A percentile compares a stretch with the other conserved stretches of the same genome.
These are phyloP conservation scores for Labeo rohita DNA, from an alignment of 2,113 vertebrate species.

Conservation along the genomic window DNA sequence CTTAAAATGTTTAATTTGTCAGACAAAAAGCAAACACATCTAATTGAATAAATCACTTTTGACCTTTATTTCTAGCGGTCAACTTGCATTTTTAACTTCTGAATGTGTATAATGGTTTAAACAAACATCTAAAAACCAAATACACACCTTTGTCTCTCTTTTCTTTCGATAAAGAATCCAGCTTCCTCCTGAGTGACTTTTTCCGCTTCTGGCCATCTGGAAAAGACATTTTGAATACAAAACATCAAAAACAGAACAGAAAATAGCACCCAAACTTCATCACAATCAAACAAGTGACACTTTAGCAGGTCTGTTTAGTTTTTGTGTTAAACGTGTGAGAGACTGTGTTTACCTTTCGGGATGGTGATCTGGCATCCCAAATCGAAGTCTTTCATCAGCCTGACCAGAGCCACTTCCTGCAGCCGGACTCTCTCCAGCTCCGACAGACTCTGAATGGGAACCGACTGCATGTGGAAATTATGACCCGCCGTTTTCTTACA, in stretches of 20 bases:
- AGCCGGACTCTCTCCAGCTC: slow-evolving; percentile 94
- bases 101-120: background rate
- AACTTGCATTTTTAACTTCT: background rate
- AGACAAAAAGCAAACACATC: no score
- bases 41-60: no score
- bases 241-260: background rate
- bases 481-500: slow-evolving; percentile 93
- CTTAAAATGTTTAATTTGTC: background rate
- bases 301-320: background rate
- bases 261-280: background rate
- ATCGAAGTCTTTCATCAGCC: slow-evolving; percentile 89
- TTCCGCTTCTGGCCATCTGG: slow-evolving; percentile 95
- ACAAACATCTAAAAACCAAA: background rate
- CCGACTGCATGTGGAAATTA: slow-evolving; percentile 87
- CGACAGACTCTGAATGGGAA: slow-evolving; percentile 92
- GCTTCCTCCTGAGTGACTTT: slow-evolving; percentile 92
- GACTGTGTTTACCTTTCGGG: slow-evolving; percentile 86
- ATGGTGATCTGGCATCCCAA: slow-evolving; percentile 94
- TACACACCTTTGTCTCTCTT: slow-evolving; percentile 94
- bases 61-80: no score
- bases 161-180: slow-evolving; percentile 96
- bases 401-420: slow-evolving; percentile 92
- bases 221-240: slow-evolving; percentile 54
- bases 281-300: background rate
- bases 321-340: background rate